phyloP scores from a whole-genome alignment of 92 coral and sea anemone species.

The Phymanthus crucifer region DNA sequence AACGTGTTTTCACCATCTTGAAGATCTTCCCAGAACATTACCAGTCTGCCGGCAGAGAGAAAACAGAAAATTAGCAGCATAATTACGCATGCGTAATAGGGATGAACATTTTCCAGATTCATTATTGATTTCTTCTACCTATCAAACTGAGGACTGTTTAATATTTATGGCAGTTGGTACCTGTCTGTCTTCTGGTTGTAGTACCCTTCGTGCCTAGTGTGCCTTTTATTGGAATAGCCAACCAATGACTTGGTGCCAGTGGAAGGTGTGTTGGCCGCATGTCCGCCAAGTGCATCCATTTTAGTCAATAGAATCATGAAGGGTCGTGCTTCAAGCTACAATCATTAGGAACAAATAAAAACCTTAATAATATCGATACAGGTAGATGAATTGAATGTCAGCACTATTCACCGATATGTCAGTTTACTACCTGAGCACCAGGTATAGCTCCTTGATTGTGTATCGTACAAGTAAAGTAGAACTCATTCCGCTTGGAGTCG shows the following conservation, averaged over 20 bases:
- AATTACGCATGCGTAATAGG: too few relatives aligned
- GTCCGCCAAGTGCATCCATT: constrained; percentile 69
- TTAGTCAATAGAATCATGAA: constrained; percentile 68
- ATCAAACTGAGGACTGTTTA: too few relatives aligned
- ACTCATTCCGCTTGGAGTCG: constrained; percentile 74
- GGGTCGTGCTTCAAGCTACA: constrained; percentile 33
- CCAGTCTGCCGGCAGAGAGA: constrained; percentile 47
- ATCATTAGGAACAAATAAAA: background rate
- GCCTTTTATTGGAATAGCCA: constrained; percentile 74
- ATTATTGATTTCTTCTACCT: too few relatives aligned
- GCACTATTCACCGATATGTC: background rate
- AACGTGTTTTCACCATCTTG: constrained; percentile 62
- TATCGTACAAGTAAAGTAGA: constrained; percentile 77
- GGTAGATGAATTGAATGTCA: background rate
- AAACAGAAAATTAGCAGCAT: background rate
- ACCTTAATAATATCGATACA: background rate
- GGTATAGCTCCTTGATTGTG: constrained; percentile 54
- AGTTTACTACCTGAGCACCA: constrained; percentile 22
- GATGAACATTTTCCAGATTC: too few relatives aligned
- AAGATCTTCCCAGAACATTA: constrained; percentile 87
- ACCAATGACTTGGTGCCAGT: constrained; percentile 61
- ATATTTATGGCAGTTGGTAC: constrained; percentile 47
- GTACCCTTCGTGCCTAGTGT: constrained; percentile 73
- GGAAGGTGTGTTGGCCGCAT: constrained; percentile 58
- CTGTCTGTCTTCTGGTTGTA: constrained; percentile 78